These are phyloP conservation scores for Numenius arquata DNA, from an alignment of 2,113 vertebrate genomes.

Conservation along the genomic window DNA sequence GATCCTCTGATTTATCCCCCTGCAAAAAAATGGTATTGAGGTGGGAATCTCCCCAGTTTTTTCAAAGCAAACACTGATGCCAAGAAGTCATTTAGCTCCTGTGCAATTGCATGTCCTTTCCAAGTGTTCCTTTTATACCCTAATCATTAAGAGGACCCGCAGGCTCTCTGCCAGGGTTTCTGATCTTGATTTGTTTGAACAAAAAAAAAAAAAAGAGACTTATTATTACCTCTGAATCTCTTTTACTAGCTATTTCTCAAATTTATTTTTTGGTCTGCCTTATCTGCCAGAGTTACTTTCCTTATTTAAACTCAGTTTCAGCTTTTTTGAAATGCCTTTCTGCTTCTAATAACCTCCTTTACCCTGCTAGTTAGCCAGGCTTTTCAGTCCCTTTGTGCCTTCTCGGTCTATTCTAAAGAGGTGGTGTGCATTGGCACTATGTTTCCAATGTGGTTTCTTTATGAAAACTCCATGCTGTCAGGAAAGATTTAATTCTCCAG, in stretches of 20 bases:
- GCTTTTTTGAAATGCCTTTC: background rate
- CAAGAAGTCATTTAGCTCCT: conserved; percentile 11
- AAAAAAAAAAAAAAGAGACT: background rate
- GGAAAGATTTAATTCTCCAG: background rate
- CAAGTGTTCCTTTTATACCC: background rate
- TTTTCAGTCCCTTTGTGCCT: conserved; percentile 4
- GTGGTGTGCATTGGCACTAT: background rate
- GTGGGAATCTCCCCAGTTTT: background rate
- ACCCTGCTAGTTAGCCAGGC: background rate
- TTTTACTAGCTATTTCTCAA: background rate
- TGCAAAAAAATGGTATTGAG: background rate
- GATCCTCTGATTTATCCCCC: background rate
- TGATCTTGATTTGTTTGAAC: background rate
- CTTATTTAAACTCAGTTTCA: conserved; percentile 3
- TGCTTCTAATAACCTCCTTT: conserved; percentile 21
- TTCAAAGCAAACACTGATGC: background rate
- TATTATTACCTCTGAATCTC: background rate
- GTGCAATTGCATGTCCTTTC: background rate
- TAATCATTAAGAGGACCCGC: conserved; percentile 19
- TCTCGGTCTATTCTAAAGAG: background rate
- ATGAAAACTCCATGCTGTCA: background rate
- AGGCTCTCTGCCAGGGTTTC: background rate
- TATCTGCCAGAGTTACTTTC: conserved; percentile 20
- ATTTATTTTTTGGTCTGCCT: background rate
- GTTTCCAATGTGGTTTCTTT: background rate